Evolutionary conservation across 2,797 vertebrate genomes (phyloP).

Genomic region (Cyclura pinguis): DNA sequence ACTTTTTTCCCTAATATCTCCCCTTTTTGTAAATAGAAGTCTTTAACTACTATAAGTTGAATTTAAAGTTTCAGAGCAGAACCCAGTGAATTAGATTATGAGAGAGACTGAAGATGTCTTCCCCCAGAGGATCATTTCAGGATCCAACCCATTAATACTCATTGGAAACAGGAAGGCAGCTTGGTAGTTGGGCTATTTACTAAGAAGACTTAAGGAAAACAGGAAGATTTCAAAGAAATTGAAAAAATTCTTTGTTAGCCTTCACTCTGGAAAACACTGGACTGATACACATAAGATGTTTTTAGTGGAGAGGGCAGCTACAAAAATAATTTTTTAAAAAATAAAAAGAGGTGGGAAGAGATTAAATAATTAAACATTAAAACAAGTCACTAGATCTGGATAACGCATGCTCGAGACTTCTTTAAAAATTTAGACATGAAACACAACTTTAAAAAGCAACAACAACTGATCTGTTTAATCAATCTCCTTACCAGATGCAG

Average conservation of each 20-base stretch:
- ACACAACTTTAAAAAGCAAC: background rate
- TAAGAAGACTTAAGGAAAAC: background rate
- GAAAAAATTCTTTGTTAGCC: background rate
- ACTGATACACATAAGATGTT: background rate
- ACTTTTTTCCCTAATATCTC: too few relatives aligned
- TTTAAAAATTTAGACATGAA: background rate
- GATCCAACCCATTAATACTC: background rate
- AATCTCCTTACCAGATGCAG: background rate
- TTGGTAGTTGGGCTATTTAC: background rate
- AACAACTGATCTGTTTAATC: background rate
- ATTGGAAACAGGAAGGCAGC: background rate
- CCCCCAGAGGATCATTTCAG: background rate
- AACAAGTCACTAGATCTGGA: background rate
- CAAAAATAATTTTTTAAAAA: background rate
- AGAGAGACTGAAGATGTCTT: too few relatives aligned
- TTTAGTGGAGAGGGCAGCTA: background rate
- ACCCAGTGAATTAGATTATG: background rate
- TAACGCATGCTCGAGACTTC: background rate
- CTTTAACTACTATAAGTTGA: background rate
- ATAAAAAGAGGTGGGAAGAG: too few relatives aligned
- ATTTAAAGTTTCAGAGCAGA: background rate
- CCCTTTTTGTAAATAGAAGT: background rate
- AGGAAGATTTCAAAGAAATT: background rate
- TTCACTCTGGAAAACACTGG: background rate
- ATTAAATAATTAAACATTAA: background rate